phyloP scores from a whole-genome alignment of 2,113 vertebrate species.

The Piprites chloris region DNA sequence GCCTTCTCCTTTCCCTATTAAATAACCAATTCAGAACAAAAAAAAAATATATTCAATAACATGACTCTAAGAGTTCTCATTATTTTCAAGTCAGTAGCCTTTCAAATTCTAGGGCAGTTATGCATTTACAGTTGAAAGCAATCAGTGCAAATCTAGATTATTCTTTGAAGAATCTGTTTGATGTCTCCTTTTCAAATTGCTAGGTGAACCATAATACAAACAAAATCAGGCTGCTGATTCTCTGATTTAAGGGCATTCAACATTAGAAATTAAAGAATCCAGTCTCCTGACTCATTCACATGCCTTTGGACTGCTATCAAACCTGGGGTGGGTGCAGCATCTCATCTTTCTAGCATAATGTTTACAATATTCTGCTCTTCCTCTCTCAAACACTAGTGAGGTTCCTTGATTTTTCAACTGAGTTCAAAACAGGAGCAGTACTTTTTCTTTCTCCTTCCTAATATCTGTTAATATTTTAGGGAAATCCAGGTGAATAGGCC shows the following conservation, averaged over 20 bases:
- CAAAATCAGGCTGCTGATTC: neutral
- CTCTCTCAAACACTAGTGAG: neutral
- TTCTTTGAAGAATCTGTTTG: neutral
- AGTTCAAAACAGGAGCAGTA: neutral
- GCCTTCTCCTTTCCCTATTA: constrained; percentile 77
- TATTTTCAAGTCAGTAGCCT: neutral
- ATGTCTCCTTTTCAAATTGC: neutral
- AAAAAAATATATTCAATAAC: neutral
- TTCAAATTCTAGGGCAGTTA: neutral
- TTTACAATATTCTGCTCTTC: neutral
- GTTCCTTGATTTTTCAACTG: neutral
- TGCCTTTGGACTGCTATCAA: neutral
- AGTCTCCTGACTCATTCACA: neutral
- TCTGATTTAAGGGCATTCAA: neutral
- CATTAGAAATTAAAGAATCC: neutral
- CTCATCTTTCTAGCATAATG: neutral
- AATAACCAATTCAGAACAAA: neutral
- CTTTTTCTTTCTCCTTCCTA: neutral
- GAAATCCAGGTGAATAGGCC: neutral
- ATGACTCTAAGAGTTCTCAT: neutral
- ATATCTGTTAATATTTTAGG: neutral
- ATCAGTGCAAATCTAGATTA: neutral
- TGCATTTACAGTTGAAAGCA: neutral
- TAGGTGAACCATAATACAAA: neutral
- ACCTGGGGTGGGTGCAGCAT: neutral